A percentile compares a stretch with the other conserved stretches of the same genome.
Evolutionary conservation across 1,140 invertebrate species (phyloP).

Genomic region (Spodoptera frugiperda): DNA sequence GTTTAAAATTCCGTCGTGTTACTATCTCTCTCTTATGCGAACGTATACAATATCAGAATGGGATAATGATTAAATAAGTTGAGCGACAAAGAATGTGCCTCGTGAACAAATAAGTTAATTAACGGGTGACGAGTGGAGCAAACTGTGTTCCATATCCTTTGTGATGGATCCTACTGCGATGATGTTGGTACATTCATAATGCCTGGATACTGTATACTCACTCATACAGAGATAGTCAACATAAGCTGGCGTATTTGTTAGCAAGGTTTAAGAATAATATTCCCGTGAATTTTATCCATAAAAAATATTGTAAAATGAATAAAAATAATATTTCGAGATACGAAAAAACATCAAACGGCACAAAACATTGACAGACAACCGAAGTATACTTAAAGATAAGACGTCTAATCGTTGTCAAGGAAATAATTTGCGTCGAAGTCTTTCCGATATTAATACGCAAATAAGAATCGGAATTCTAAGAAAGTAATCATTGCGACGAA

Average conservation of each 20-base stretch:
- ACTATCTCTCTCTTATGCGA: too few relatives aligned
- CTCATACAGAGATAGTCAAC: background rate
- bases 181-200: background rate
- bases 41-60: too few relatives aligned
- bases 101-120: constrained; percentile 40
- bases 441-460: constrained; percentile 43
- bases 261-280: too few relatives aligned
- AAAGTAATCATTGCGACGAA: constrained; percentile 46
- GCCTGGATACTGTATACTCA: too few relatives aligned
- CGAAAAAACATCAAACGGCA: background rate
- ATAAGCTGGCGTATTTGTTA: too few relatives aligned
- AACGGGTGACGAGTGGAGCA: constrained; percentile 17
- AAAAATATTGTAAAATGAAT: too few relatives aligned
- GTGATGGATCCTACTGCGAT: constrained; percentile 6
- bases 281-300: too few relatives aligned
- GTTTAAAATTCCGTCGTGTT: too few relatives aligned
- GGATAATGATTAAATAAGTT: background rate
- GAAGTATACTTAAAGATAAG: background rate
- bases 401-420: constrained; percentile 22
- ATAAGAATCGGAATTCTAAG: constrained; percentile 32
- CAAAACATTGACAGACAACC: background rate
- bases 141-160: constrained; percentile 41
- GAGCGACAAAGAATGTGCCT: constrained; percentile 1
- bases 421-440: constrained; percentile 14
- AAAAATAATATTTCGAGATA: background rate